Percentiles rank a stretch among this genome's conserved stretches.
phyloP scores from a whole-genome alignment of 30 jellyfish, hydroid and myxozoan species.

The Nemopilema nomurai region DNA sequence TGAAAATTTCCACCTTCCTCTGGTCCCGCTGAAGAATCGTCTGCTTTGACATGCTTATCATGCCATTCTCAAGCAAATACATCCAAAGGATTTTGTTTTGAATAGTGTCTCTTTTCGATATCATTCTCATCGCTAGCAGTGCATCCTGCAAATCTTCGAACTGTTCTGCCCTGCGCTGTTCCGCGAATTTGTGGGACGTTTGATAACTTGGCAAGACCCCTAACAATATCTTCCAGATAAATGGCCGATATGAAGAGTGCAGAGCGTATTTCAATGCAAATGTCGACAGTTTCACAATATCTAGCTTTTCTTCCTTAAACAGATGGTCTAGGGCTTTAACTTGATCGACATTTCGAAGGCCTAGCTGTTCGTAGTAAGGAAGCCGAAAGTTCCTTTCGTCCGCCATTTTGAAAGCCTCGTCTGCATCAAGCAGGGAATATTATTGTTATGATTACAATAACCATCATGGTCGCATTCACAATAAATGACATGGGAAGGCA shows the following conservation, averaged over 20 bases:
- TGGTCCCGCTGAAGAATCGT: conserved; percentile 72
- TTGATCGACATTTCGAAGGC: conserved; percentile 94
- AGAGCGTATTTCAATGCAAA: conserved; percentile 82
- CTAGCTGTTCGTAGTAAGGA: conserved; percentile 90
- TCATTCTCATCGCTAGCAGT: conserved; percentile 73
- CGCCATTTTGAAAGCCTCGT: conserved; percentile 56
- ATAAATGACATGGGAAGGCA: no score
- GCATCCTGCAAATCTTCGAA: conserved; percentile 75
- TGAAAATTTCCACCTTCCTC: conserved; percentile 66
- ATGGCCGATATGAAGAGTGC: conserved; percentile 78
- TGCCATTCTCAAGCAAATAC: conserved; percentile 86
- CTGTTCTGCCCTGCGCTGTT: conserved; percentile 65
- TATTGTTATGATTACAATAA: no score
- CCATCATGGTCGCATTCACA: no score
- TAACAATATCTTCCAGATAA: conserved; percentile 88
- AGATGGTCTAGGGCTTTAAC: conserved; percentile 82
- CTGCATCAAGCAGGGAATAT: not conserved
- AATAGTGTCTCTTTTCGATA: conserved; percentile 42
- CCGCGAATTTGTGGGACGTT: conserved; percentile 63
- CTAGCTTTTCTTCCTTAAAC: conserved; percentile 79
- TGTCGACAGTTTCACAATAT: conserved; percentile 65
- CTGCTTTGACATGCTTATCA: conserved; percentile 75
- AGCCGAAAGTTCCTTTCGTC: conserved; percentile 86
- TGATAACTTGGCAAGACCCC: conserved; percentile 76
- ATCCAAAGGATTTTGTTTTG: conserved; percentile 73